A percentile compares a stretch with the other conserved stretches of the same genome.
phyloP scores from a whole-genome alignment of 2,888 invertebrate species.

The Spicauda simplicius region DNA sequence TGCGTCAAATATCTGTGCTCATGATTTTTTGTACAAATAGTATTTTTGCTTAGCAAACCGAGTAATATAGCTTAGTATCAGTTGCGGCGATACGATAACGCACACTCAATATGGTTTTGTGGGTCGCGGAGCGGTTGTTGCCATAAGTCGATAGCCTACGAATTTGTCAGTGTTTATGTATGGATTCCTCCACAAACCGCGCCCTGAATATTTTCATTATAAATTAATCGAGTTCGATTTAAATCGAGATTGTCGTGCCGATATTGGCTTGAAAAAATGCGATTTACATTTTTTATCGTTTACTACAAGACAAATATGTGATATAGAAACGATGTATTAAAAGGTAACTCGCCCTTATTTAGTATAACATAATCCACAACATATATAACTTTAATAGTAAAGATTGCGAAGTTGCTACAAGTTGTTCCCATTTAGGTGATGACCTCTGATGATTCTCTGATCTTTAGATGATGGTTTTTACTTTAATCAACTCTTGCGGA shows the following conservation, averaged over 20 bases:
- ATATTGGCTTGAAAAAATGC: constrained; percentile 8
- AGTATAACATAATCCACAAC: constrained; percentile 24
- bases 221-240: constrained; percentile 35
- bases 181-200: constrained; percentile 49
- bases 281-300: constrained; percentile 1
- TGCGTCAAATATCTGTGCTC: too few relatives aligned
- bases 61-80: background rate
- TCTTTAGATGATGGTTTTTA: too few relatives aligned
- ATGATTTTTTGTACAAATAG: background rate
- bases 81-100: constrained; percentile 13
- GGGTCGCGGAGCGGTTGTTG: constrained; percentile 71
- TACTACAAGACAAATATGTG: constrained; percentile 6
- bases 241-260: constrained; percentile 12
- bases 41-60: background rate
- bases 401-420: constrained; percentile 26
- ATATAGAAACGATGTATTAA: constrained; percentile 7
- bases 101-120: constrained; percentile 60
- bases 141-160: constrained; percentile 58
- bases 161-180: constrained; percentile 59
- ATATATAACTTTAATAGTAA: background rate
- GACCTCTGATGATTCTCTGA: too few relatives aligned
- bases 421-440: constrained; percentile 35
- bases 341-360: constrained; percentile 25
- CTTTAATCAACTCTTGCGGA: constrained; percentile 35
- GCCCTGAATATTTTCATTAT: constrained; percentile 55